A percentile compares a stretch with the other conserved stretches of the same genome.
Evolutionary conservation across 2,113 vertebrate species (phyloP).

Genomic region (Tonatia bakeri): DNA sequence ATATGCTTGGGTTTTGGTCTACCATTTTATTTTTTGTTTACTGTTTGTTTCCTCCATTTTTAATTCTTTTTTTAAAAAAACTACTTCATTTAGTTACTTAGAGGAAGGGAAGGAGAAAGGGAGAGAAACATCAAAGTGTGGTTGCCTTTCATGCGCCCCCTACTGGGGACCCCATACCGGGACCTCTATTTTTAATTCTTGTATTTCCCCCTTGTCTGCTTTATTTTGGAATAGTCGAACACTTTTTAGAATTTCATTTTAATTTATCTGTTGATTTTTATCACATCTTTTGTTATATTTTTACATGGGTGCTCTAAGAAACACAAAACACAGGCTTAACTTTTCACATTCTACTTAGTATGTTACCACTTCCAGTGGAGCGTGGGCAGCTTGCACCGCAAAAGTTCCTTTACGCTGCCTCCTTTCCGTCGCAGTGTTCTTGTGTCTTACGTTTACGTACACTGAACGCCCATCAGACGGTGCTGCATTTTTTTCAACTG

Average conservation of each 20-base stretch:
- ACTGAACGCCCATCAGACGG: neutral
- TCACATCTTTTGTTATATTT: neutral
- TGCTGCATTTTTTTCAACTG: slow-evolving; percentile 4
- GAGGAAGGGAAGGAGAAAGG: too few relatives aligned
- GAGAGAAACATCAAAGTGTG: too few relatives aligned
- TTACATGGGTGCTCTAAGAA: neutral
- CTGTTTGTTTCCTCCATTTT: neutral
- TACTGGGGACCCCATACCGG: too few relatives aligned
- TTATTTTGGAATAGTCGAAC: slow-evolving; percentile 33
- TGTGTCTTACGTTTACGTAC: neutral
- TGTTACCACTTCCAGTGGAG: neutral
- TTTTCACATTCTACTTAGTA: neutral
- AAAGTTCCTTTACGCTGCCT: neutral
- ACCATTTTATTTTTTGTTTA: neutral
- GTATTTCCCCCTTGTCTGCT: neutral
- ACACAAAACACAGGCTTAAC: neutral
- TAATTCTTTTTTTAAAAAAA: neutral
- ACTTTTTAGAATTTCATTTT: slow-evolving; percentile 11
- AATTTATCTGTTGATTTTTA: neutral
- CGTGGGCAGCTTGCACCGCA: neutral
- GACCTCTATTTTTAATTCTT: neutral
- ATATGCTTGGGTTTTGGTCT: neutral
- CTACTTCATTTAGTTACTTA: too few relatives aligned
- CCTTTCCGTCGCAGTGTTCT: neutral
- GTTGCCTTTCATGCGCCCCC: too few relatives aligned